Evolutionary conservation across 2,113 vertebrate genomes (phyloP).

Genomic region (Scartelaos histophorus): DNA sequence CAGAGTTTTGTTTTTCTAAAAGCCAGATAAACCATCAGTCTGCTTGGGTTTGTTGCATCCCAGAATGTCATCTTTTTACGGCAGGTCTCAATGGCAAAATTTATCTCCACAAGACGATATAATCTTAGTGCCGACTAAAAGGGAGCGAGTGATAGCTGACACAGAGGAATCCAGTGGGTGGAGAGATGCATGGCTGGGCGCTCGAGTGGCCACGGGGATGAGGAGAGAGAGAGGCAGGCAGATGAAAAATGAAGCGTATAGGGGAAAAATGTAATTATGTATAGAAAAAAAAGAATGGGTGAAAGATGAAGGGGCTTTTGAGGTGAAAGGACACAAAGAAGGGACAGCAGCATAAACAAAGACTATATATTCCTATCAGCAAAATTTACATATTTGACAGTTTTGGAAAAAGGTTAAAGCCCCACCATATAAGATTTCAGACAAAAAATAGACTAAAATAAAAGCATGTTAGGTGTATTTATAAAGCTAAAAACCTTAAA

Average conservation of each 20-base stretch:
- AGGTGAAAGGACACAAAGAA: not conserved
- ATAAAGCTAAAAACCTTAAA: no score
- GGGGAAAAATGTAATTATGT: slow-evolving; percentile 5
- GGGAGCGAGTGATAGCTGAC: slow-evolving; percentile 21
- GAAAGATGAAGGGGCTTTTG: slow-evolving; percentile 3
- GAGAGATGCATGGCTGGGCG: slow-evolving; percentile 10
- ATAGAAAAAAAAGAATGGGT: not conserved
- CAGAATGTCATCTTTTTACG: slow-evolving; percentile 25
- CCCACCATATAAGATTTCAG: no score
- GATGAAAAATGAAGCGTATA: slow-evolving; percentile 5
- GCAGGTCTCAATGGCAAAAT: slow-evolving; percentile 1
- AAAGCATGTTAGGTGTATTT: no score
- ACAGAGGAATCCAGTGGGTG: not conserved
- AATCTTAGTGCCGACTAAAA: slow-evolving; percentile 6
- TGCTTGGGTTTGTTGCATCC: slow-evolving; percentile 5
- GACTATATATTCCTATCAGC: not conserved
- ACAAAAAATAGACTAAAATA: no score
- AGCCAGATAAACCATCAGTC: slow-evolving; percentile 17
- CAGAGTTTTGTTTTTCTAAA: slow-evolving; percentile 13
- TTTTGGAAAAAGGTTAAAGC: no score
- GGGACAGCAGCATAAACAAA: not conserved
- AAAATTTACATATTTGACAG: not conserved
- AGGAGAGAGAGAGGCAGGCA: not conserved
- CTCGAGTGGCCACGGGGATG: not conserved
- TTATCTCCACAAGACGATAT: slow-evolving; percentile 16